Conservation (phyloP, 2,113 vertebrate genomes). For the Dromaius novaehollandiae region DNA sequence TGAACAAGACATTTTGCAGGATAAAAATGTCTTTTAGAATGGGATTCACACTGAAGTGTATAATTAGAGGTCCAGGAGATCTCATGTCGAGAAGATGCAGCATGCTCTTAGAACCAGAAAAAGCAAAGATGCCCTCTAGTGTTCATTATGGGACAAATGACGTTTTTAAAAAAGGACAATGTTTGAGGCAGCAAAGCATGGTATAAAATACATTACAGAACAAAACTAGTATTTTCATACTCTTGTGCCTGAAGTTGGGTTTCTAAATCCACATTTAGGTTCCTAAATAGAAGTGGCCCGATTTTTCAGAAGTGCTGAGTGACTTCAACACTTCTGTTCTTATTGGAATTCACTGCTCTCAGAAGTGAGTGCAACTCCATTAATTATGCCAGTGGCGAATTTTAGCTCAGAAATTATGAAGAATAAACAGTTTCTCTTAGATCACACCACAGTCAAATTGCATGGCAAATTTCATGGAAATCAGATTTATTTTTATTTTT, state of each 20-base stretch:
- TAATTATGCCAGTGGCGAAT: background rate
- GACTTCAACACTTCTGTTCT: background rate
- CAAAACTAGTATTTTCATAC: background rate
- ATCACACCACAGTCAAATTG: background rate
- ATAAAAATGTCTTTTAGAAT: background rate
- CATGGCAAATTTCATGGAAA: background rate
- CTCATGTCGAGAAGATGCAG: background rate
- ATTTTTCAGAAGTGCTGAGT: constrained; percentile 22
- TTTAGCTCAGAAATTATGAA: background rate
- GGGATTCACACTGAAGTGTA: background rate
- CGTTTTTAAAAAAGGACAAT: background rate
- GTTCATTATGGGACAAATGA: constrained; percentile 8
- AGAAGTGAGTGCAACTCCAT: background rate
- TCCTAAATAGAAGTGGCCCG: background rate
- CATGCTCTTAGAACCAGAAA: background rate
- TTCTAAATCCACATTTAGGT: background rate
- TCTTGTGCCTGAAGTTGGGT: background rate
- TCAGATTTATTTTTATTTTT: background rate
- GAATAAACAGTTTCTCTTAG: background rate
- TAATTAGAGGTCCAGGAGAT: background rate
- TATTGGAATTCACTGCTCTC: background rate
- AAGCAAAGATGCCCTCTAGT: constrained; percentile 62
- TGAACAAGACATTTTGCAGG: background rate
- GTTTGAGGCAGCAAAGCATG: background rate
- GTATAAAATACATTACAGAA: background rate